Base-by-base conservation (phyloP, 2,888 invertebrate genomes). In the Nymphalis c-album region DNA sequence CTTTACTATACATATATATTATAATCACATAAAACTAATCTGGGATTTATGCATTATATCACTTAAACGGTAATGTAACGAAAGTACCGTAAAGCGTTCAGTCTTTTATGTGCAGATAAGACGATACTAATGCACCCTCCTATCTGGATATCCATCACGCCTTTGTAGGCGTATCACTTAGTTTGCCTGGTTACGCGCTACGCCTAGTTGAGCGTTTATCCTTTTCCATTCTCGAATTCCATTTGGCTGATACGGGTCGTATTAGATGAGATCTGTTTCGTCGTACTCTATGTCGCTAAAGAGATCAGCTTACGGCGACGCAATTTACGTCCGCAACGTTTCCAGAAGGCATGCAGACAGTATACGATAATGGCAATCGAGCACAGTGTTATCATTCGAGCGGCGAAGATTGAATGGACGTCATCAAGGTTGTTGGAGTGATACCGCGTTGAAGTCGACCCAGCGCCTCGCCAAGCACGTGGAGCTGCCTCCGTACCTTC, bases 391-490 rank as follows among this genome's bases (percentile, higher is more conserved):
- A 85, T 66, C 2, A 82, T 82, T 5, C 85, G 80, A 67, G 72
- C 77, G 47, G 76, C 69, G 46, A 83, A 70, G 35, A 74, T 75
- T 73, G 88, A 73, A 76, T 35, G 35, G n/a, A 16, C 18, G 17
- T 26, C 18, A 6, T 35, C 35, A 18, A 78, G 80, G n/a, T 22
- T 50, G 17, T 75, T 80, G 4, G 71, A 73, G 31, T 77, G 80
- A 2, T 75, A 69, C 1, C 80, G 78, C 1, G 83, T 84, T 46
- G 85, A 87, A 31, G 81, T 87, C 0, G 86, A 90, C 16, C 85
- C 91, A 13, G 92, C 91, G 16, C 93, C 93, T 8, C 94, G 87
- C 94, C 94, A 94, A 18, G 92, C 93, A 72, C 93, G 91, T 18
- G 93, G 85, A 6, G 93, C 94, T 13, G 91, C 88, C 69, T 93